A percentile compares a stretch with the other conserved stretches of the same genome.
Conservation (phyloP, 2,113 vertebrate genomes). For the Corythoichthys intestinalis region DNA sequence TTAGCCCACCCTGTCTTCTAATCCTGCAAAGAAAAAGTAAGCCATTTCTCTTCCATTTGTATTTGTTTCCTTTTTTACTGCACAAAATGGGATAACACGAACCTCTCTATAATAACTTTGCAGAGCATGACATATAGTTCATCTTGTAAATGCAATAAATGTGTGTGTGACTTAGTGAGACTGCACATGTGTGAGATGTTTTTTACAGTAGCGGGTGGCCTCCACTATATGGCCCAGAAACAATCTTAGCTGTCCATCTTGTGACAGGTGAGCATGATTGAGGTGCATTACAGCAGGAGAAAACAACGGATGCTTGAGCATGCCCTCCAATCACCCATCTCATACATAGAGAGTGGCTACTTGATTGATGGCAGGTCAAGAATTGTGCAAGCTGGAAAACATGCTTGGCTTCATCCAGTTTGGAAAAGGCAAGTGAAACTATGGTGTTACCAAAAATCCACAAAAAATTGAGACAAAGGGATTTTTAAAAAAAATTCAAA, state of each 20-base stretch:
- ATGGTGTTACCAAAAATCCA: neutral
- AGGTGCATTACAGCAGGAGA: slow-evolving; percentile 30
- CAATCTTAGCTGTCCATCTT: slow-evolving; percentile 10
- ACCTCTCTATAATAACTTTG: slow-evolving; percentile 30
- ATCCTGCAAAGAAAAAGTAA: slow-evolving; percentile 7
- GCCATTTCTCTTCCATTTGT: slow-evolving; percentile 3
- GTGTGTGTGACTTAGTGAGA: neutral
- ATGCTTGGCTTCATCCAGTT: neutral
- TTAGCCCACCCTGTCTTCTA: slow-evolving; percentile 2
- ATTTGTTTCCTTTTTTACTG: slow-evolving; percentile 40
- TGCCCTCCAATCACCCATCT: slow-evolving; percentile 43
- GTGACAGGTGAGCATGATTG: slow-evolving; percentile 44
- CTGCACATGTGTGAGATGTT: slow-evolving; percentile 4
- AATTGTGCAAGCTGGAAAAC: neutral
- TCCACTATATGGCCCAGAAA: slow-evolving; percentile 1
- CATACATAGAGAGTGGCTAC: slow-evolving; percentile 35
- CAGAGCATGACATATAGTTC: slow-evolving; percentile 35
- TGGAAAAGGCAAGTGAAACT: neutral
- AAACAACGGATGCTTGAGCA: slow-evolving; percentile 32
- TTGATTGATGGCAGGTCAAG: slow-evolving; percentile 41
- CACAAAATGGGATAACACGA: slow-evolving; percentile 27
- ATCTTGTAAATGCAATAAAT: slow-evolving; percentile 32
- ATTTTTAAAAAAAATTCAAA: neutral
- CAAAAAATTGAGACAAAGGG: no score
- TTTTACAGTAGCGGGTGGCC: slow-evolving; percentile 4